Conservation (phyloP, 2,888 invertebrate genomes). For the Drosophila incognita region DNA sequence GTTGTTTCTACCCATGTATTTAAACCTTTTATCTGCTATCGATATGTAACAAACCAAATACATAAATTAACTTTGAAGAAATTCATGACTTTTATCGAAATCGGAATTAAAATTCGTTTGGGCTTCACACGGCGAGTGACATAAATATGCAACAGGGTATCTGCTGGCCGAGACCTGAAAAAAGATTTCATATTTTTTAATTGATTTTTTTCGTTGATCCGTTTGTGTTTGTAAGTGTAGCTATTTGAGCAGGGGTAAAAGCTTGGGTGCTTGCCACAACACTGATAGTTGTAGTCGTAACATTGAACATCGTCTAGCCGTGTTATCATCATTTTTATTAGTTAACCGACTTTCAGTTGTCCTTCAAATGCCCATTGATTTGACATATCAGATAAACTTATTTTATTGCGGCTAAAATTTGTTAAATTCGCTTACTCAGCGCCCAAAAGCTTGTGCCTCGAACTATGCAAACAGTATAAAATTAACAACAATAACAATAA, state of each 20-base stretch:
- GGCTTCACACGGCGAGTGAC: background rate
- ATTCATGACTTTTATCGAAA: background rate
- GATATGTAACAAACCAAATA: background rate
- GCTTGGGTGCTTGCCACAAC: background rate
- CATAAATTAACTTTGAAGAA: background rate
- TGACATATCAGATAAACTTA: background rate
- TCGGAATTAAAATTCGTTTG: background rate
- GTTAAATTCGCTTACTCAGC: slow-evolving; percentile 13
- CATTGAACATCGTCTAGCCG: background rate
- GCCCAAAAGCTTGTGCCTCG: background rate
- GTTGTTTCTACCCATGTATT: background rate
- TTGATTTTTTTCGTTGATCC: background rate
- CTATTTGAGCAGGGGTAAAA: background rate
- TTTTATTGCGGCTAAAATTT: slow-evolving; percentile 9
- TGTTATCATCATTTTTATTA: background rate
- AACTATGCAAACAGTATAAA: slow-evolving; percentile 27
- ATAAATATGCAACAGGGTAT: background rate
- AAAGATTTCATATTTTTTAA: background rate
- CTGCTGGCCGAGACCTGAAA: background rate
- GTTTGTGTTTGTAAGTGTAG: background rate
- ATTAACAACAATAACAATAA: slow-evolving; percentile 6
- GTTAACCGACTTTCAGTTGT: background rate
- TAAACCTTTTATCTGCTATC: no score
- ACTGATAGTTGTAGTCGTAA: background rate
- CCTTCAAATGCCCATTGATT: background rate